These are phyloP conservation scores for Drosophila buzzatii DNA, from an alignment of 2,888 invertebrate genomes.

Conservation along the genomic window DNA sequence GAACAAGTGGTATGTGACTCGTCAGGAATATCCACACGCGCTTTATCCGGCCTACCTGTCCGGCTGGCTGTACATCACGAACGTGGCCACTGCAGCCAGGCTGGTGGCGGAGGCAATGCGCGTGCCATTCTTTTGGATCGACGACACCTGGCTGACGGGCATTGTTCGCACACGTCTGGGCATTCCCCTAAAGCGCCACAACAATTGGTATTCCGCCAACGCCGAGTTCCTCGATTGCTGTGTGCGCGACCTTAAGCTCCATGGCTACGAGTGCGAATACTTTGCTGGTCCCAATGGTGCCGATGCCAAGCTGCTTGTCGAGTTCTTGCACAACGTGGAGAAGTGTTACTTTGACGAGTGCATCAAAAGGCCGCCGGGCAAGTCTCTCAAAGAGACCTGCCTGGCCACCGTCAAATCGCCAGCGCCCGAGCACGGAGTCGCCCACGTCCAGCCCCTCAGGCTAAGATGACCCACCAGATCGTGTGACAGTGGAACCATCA, in stretches of 20 bases:
- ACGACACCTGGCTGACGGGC: constrained; percentile 95
- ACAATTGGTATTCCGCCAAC: constrained; percentile 89
- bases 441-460: constrained; percentile 74
- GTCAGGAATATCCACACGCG: constrained; percentile 87
- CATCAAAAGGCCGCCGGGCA: constrained; percentile 85
- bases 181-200: constrained; percentile 87
- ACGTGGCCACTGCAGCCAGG: constrained; percentile 87
- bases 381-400: constrained; percentile 87
- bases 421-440: constrained; percentile 82
- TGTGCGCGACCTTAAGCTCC: constrained; percentile 87
- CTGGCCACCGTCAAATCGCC: constrained; percentile 85
- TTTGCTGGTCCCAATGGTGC: constrained; percentile 92
- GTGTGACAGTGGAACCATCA: too few relatives aligned
- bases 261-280: constrained; percentile 89
- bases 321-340: constrained; percentile 88
- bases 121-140: constrained; percentile 95
- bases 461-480: constrained; percentile 60
- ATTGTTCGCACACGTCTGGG: constrained; percentile 88
- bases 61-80: constrained; percentile 94
- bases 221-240: constrained; percentile 91
- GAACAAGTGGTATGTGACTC: constrained; percentile 93
- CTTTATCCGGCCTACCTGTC: constrained; percentile 92
- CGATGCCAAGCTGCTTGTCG: constrained; percentile 88
- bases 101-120: constrained; percentile 87
- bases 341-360: constrained; percentile 88